Evolutionary conservation across 2,888 invertebrate genomes (phyloP), one percentile per base, ranked within the genome.

Genomic region (Netelia virgata): DNA sequence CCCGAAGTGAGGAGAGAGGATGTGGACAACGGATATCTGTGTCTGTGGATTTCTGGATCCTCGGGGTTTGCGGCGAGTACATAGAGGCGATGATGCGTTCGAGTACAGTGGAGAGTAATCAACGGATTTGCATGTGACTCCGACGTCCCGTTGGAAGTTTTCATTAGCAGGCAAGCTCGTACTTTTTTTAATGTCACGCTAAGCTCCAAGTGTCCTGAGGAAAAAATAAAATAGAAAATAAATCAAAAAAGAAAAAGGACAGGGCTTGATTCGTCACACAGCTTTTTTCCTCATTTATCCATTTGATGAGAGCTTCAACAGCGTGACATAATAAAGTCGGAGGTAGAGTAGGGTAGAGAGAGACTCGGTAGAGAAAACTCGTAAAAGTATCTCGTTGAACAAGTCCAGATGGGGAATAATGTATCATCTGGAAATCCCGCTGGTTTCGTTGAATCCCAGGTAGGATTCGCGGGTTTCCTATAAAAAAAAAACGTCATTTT

Each of bases 101-200:
- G 73, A 63, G 74, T 55, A 75, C 81, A 87, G 84, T 80, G 76
- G 82, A 79, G 86, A 87, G 82, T 85, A 87, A 88, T 89, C 88
- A 87, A 88, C 84, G 83, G 84, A 88, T 89, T 88, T 88, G 88
- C 88, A 88, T 88, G 87, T 86, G 86, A 85, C 87, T 86, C 85
- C 59, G 64, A 14, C 36, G 28, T 82, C 55, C 20, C 64, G 47
- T 75, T 64, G 76, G 70, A 84, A 88, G 86, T 88, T 90, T 89
- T 90, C 88, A 87, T 87, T 88, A 86, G 75, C 77, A 83, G 53
- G 41, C 11, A 69, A 16, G 3, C 41, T 28, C 23, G 14, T 55
- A 20, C 36, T 66, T 18, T 28, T 41, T 59, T 66, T 77, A 77
- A 69, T 82, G 81, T 28, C 76, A 72, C 78, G 75, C 50, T 36